These are phyloP conservation scores for Nasonovia ribisnigri DNA, from an alignment of 2,888 invertebrate genomes.

Conservation along the genomic window DNA sequence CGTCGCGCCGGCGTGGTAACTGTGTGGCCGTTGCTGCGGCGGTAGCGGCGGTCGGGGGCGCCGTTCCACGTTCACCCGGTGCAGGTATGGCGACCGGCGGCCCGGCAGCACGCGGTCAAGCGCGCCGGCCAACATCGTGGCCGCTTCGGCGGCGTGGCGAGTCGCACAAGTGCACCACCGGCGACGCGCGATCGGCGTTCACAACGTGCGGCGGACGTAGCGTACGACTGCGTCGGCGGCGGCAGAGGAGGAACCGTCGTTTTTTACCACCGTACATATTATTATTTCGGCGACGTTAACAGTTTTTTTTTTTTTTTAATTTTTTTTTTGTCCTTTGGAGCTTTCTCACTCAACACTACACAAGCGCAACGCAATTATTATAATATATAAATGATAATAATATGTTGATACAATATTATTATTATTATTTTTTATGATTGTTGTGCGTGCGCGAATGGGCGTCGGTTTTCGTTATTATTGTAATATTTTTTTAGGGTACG, in stretches of 20 bases:
- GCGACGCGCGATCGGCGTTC: background rate
- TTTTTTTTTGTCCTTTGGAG: background rate
- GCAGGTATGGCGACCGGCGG: constrained; percentile 59
- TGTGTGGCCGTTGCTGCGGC: constrained; percentile 43
- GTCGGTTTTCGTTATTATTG: constrained; percentile 18
- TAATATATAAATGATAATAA: background rate
- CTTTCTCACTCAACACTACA: background rate
- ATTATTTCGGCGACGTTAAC: background rate
- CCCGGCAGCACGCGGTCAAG: constrained; percentile 55
- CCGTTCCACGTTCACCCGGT: constrained; percentile 59
- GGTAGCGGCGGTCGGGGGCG: background rate
- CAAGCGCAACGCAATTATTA: background rate
- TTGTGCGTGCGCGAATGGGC: constrained; percentile 32
- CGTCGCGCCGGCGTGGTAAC: constrained; percentile 46
- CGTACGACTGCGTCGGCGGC: background rate
- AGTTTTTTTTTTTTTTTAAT: background rate
- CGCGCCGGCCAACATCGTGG: constrained; percentile 51
- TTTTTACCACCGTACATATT: constrained; percentile 21
- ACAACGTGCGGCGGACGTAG: background rate
- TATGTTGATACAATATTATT: background rate
- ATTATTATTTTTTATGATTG: constrained; percentile 1
- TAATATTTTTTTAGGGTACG: constrained; percentile 29
- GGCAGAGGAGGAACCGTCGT: background rate
- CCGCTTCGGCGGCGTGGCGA: background rate
- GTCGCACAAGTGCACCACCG: background rate